These are phyloP conservation scores for Endotricha flammealis DNA, from an alignment of 2,888 invertebrate species.

Conservation along the genomic window DNA sequence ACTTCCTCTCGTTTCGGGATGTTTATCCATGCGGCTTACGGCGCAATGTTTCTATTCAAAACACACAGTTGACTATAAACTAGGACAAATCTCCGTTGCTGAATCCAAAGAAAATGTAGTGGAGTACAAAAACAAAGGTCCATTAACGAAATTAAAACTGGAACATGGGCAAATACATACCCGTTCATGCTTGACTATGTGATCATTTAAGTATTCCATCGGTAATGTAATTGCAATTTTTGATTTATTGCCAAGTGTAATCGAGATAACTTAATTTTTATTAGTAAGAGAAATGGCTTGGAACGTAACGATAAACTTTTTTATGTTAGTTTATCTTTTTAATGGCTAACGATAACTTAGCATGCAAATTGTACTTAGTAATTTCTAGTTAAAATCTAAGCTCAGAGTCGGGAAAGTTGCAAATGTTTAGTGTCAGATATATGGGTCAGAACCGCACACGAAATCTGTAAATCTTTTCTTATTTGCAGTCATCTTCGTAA, in stretches of 20 bases:
- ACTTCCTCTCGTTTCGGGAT: conserved; percentile 55
- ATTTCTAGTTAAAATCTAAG: conserved; percentile 8
- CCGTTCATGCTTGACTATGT: conserved; percentile 8
- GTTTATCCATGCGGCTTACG: conserved; percentile 47
- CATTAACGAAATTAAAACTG: conserved; percentile 39
- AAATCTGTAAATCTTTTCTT: too few relatives aligned
- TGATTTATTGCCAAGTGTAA: not conserved
- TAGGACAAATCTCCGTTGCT: conserved; percentile 43
- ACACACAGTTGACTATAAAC: conserved; percentile 37
- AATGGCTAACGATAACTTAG: conserved; percentile 34
- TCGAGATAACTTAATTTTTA: not conserved
- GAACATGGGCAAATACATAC: conserved; percentile 10
- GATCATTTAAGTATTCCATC: not conserved
- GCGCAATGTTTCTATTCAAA: conserved; percentile 59
- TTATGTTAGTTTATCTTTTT: conserved; percentile 28
- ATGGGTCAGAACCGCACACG: not conserved
- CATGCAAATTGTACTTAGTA: conserved; percentile 34
- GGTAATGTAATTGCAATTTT: conserved; percentile 3
- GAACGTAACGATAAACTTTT: conserved; percentile 10
- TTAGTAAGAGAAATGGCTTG: conserved; percentile 1
- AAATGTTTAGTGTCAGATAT: too few relatives aligned
- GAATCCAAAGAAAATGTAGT: conserved; percentile 28
- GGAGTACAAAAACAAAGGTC: conserved; percentile 39
- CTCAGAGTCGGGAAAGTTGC: too few relatives aligned
- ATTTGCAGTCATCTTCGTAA: too few relatives aligned